These are phyloP conservation scores for Mormyrus proboscirostris DNA, from an alignment of 2,797 vertebrate genomes.

Conservation along the genomic window DNA sequence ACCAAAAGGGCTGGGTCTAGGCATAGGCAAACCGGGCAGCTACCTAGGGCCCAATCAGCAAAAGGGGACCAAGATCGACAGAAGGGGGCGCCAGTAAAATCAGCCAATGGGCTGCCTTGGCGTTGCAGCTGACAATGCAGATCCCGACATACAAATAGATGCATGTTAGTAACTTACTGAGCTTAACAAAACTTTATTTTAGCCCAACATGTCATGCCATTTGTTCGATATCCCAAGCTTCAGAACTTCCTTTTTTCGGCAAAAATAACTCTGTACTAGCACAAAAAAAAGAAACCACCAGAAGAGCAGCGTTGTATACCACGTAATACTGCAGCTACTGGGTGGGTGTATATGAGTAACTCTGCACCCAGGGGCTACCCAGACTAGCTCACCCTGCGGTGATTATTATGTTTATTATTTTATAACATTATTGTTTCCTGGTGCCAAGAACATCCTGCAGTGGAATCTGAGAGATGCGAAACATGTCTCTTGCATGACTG, in stretches of 20 bases:
- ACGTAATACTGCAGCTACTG: not conserved
- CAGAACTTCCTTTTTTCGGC: not conserved
- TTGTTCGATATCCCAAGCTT: not conserved
- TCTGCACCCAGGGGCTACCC: conserved; percentile 49
- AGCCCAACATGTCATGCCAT: not conserved
- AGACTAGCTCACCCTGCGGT: conserved; percentile 41
- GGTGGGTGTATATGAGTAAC: conserved; percentile 41
- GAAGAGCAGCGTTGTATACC: not conserved
- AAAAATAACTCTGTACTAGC: not conserved
- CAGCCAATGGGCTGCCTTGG: not conserved
- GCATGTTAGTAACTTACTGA: not conserved
- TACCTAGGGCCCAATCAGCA: not conserved
- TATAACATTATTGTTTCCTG: conserved; percentile 49
- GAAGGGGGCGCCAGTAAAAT: not conserved
- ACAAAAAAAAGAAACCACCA: not conserved
- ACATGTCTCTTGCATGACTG: conserved; percentile 50
- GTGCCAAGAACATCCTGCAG: conserved; percentile 32
- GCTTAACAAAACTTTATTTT: not conserved
- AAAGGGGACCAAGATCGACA: not conserved
- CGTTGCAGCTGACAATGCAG: not conserved
- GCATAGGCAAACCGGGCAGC: not conserved
- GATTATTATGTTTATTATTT: conserved; percentile 44
- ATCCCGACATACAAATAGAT: not conserved
- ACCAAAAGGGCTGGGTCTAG: not conserved
- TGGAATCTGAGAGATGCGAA: conserved; percentile 66